These are phyloP conservation scores for Agelastica alni DNA, from an alignment of 2,888 invertebrate species.

Conservation along the genomic window DNA sequence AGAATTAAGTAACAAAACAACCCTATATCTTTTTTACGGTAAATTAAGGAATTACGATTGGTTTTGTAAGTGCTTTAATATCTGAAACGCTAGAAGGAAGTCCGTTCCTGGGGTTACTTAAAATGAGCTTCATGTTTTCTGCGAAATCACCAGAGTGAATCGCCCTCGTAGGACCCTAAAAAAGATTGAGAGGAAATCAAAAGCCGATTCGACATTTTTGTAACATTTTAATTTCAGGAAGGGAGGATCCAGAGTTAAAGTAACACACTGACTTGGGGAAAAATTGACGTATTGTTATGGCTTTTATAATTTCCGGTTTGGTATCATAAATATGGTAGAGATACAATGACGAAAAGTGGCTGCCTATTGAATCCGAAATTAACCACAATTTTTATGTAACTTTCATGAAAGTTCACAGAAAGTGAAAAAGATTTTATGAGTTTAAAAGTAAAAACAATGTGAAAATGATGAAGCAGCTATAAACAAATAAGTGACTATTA, in stretches of 20 bases:
- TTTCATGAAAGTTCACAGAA: too few relatives aligned
- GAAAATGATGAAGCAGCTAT: too few relatives aligned
- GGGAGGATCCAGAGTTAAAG: slow-evolving; percentile 1
- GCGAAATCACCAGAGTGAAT: neutral
- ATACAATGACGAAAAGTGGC: neutral
- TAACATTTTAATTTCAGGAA: slow-evolving; percentile 12
- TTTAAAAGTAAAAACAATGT: too few relatives aligned
- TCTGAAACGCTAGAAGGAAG: too few relatives aligned
- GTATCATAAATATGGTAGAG: slow-evolving; percentile 13
- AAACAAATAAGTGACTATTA: too few relatives aligned
- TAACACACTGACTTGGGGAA: slow-evolving; percentile 8
- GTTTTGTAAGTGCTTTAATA: too few relatives aligned
- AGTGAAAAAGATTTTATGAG: too few relatives aligned
- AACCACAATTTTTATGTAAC: too few relatives aligned
- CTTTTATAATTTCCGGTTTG: slow-evolving; percentile 17
- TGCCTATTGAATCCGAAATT: neutral
- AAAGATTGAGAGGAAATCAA: slow-evolving; percentile 9
- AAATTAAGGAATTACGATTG: too few relatives aligned
- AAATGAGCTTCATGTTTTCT: neutral
- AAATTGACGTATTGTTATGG: slow-evolving; percentile 14
- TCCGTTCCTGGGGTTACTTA: neutral
- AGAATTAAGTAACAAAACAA: too few relatives aligned
- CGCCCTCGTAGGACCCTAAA: slow-evolving; percentile 2
- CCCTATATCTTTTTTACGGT: too few relatives aligned
- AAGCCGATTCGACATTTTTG: slow-evolving; percentile 16